A percentile compares a stretch with the other conserved stretches of the same genome.
phyloP scores from a whole-genome alignment of 1,140 invertebrate species.

The Tetranychus cinnabarinus region DNA sequence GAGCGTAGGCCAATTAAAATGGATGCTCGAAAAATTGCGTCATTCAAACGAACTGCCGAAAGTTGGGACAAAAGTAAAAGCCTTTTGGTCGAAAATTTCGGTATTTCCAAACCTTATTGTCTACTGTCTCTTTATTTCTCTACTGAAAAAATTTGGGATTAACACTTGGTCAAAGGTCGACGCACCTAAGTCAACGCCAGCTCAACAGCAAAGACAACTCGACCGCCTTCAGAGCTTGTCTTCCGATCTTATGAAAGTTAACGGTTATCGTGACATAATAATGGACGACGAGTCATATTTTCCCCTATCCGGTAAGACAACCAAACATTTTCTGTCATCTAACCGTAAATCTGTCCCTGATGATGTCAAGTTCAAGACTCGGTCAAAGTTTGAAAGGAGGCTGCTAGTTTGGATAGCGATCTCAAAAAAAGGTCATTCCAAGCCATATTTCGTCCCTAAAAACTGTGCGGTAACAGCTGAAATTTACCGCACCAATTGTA shows the following conservation, averaged over 20 bases:
- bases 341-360: neutral
- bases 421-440: neutral
- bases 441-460: neutral
- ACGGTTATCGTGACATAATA: neutral
- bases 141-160: no score
- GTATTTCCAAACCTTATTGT: no score
- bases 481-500: neutral
- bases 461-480: neutral
- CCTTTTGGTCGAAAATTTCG: no score
- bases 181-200: neutral
- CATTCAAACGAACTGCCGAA: no score
- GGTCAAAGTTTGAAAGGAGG: neutral
- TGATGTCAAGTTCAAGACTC: neutral
- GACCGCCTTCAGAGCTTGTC: neutral
- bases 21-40: no score
- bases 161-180: no score
- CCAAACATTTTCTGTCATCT: neutral
- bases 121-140: no score
- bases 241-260: neutral
- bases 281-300: conserved; percentile 2
- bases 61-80: no score
- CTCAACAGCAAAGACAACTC: neutral
- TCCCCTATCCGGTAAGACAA: neutral
- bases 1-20: no score
- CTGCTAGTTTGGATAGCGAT: conserved; percentile 1